A percentile compares a stretch with the other conserved stretches of the same genome.
phyloP scores from a whole-genome alignment of 2,888 invertebrate genomes.

The Subacronicta megacephala region DNA sequence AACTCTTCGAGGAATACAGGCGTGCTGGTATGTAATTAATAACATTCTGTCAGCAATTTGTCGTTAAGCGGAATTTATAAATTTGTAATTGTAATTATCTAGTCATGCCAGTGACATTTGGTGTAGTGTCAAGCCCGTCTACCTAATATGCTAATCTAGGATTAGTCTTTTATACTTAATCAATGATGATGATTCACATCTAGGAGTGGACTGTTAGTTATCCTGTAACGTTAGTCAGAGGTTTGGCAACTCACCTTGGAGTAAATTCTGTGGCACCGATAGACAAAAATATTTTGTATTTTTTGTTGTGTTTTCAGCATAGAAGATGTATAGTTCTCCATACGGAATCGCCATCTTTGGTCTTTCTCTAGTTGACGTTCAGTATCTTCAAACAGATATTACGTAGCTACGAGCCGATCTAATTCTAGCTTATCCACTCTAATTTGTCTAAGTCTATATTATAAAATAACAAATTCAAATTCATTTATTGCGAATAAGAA shows the following conservation, averaged over 20 bases:
- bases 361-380: too few species aligned
- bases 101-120: constrained; percentile 48
- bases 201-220: constrained; percentile 33
- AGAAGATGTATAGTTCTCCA: too few species aligned
- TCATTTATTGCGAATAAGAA: too few species aligned
- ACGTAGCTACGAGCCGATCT: too few species aligned
- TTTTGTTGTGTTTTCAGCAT: too few species aligned
- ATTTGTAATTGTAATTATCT: constrained; percentile 32
- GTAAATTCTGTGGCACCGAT: neutral
- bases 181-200: constrained; percentile 10
- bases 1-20: too few species aligned
- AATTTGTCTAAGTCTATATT: too few species aligned
- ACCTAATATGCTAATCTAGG: constrained; percentile 47
- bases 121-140: constrained; percentile 5
- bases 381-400: too few species aligned
- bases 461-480: too few species aligned
- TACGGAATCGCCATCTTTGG: too few species aligned
- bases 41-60: constrained; percentile 17
- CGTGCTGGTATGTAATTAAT: too few species aligned
- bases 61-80: constrained; percentile 32
- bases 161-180: constrained; percentile 36
- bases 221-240: constrained; percentile 15
- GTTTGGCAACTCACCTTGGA: constrained; percentile 4
- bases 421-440: too few species aligned
- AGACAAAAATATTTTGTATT: neutral